A percentile compares a stretch with the other conserved stretches of the same genome.
These are phyloP conservation scores for Ivindomyrus marchei DNA, from an alignment of 2,113 vertebrate species.

Conservation along the genomic window DNA sequence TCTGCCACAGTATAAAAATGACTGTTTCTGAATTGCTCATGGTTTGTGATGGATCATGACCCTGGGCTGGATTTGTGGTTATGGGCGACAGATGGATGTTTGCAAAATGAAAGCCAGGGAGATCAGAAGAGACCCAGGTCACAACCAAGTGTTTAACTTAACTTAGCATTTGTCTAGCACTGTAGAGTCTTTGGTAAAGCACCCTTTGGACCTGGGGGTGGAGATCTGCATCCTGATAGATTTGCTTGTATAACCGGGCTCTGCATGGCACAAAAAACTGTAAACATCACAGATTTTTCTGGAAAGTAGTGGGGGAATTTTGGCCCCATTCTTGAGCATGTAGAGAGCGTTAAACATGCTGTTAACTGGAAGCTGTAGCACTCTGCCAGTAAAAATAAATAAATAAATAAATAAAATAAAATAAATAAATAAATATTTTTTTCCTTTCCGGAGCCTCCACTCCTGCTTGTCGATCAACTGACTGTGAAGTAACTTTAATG, in stretches of 20 bases:
- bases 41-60: not conserved
- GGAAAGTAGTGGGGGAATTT: not conserved
- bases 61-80: not conserved
- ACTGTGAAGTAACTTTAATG: not conserved
- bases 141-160: not conserved
- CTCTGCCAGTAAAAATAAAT: not conserved
- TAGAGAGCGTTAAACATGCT: not conserved
- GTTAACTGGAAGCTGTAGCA: constrained; percentile 6
- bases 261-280: not conserved
- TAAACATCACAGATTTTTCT: not conserved
- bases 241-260: not conserved
- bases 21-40: not conserved
- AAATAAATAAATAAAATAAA: too few relatives aligned
- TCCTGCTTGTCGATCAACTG: not conserved
- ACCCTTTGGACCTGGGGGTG: not conserved
- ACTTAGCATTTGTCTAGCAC: not conserved
- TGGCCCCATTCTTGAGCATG: not conserved
- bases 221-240: not conserved
- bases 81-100: not conserved
- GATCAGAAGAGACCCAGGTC: not conserved
- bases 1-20: not conserved
- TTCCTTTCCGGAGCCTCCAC: not conserved
- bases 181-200: not conserved
- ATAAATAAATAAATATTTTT: not conserved
- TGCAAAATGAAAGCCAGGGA: not conserved